Conservation (phyloP, 2,797 vertebrate genomes). For the Cyclura pinguis region DNA sequence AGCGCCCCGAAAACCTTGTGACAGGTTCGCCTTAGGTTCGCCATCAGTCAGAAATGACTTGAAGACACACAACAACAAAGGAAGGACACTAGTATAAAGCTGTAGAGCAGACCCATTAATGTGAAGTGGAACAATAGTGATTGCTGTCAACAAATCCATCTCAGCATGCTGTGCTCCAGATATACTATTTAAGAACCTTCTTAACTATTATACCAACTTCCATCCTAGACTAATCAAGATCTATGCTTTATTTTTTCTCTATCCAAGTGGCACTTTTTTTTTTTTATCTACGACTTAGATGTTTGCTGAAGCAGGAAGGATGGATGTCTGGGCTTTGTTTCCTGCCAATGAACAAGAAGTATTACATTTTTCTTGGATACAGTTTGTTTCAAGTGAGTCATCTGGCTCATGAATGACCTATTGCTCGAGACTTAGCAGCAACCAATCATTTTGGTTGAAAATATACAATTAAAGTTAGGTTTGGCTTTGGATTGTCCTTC, state of each 20-base stretch:
- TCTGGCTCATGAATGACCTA: background rate
- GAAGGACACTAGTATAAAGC: background rate
- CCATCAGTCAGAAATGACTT: no score
- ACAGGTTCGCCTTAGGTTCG: no score
- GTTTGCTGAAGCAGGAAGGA: conserved; percentile 16
- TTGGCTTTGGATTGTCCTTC: background rate
- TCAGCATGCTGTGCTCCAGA: background rate
- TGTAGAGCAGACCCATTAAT: background rate
- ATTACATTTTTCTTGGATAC: background rate
- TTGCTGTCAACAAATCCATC: background rate
- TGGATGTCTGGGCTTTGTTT: background rate
- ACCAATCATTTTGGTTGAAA: background rate
- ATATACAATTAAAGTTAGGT: background rate
- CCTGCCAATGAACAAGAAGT: background rate
- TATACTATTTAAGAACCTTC: background rate
- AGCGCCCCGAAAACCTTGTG: no score
- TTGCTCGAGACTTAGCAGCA: conserved; percentile 1
- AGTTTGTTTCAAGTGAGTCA: background rate
- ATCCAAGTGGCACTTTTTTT: conserved; percentile 37
- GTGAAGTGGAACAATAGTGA: background rate
- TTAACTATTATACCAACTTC: background rate
- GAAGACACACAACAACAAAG: no score
- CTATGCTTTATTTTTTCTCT: background rate
- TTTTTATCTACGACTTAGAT: conserved; percentile 6
- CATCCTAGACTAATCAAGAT: background rate